Evolutionary conservation across 53 echinoderm and acorn worm species (phyloP).

Genomic region (Apostichopus leukothele): DNA sequence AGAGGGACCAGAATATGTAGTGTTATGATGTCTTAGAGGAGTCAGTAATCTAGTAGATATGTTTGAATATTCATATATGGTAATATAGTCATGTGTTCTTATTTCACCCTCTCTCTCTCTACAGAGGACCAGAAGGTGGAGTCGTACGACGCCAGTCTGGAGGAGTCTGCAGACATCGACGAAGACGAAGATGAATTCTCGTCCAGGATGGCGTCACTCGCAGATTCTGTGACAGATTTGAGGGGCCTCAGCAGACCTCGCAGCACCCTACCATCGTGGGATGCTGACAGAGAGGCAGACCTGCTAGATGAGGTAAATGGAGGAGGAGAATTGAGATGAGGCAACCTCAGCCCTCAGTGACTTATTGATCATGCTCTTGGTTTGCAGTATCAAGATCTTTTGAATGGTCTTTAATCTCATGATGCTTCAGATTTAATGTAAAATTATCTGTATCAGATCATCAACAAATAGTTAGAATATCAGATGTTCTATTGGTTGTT

Average conservation of each 20-base stretch:
- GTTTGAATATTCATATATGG: not conserved
- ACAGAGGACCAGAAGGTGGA: constrained; percentile 24
- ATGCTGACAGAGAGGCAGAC: constrained; percentile 67
- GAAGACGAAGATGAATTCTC: constrained; percentile 43
- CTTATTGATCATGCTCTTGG: not conserved
- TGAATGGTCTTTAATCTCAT: too few relatives aligned
- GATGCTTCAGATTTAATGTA: too few relatives aligned
- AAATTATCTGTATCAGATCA: too few relatives aligned
- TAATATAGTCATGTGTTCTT: not conserved
- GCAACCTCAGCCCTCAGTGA: not conserved
- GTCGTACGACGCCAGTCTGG: constrained; percentile 22
- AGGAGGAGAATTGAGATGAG: not conserved
- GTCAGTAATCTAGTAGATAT: not conserved
- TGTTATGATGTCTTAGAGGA: too few relatives aligned
- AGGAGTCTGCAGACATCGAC: constrained; percentile 43
- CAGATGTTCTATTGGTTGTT: too few relatives aligned
- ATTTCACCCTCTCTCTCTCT: constrained; percentile 2
- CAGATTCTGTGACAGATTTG: constrained; percentile 33
- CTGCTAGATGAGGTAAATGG: constrained; percentile 70
- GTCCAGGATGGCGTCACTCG: constrained; percentile 34
- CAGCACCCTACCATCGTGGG: constrained; percentile 77
- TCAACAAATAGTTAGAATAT: too few relatives aligned
- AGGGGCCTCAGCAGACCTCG: constrained; percentile 47
- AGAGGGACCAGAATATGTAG: too few relatives aligned
- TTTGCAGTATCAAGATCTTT: not conserved